Evolutionary conservation across 2,888 invertebrate species (phyloP), one percentile per base, ranked within the genome.

Genomic region (Aelia acuminata): DNA sequence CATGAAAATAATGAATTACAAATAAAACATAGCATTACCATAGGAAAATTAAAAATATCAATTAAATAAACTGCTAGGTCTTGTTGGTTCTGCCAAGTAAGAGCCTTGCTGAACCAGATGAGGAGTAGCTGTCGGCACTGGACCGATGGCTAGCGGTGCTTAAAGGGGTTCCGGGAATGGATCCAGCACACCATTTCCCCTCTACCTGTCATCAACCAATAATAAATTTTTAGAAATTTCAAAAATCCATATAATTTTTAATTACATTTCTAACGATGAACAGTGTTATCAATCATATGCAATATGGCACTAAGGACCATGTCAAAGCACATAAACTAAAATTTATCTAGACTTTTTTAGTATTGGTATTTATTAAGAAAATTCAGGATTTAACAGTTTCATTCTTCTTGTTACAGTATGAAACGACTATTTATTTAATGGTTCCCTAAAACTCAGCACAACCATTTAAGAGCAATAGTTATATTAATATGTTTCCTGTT

Each of bases 81-180:
- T 87, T 87, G 49, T 35, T 80, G 50, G 49, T 85, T 75, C 84
- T 88, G 35, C 88, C 88, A 35, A 88, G 85, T 53, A 89, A 88
- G 22, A 88, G 85, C 48, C 88, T 84, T 35, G 88, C 87, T 80
- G 88, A 88, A 57, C 88, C 86, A 1, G 95, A 95, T 13, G 96
- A 96, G 91, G 96, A 96, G 93, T 96, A 96, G 91, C 96, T 96
- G 92, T 96, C 96, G 88, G 95, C 96, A 89, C 96, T 96, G 90
- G 96, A 96, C 85, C 96, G 94, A 90, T 94, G 94, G 92, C 95
- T 95, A 35, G 91, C 91, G 11, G 91, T 90, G 90, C 95, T 95
- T 89, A 95, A 93, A 15, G 96, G 96, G 11, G 96, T 96, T 88
- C 96, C 96, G 3, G 93, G 93, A 57, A 93, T 91, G 20, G 92